Base-by-base conservation (phyloP, 1,140 invertebrate genomes). In the Brachionus plicatilis region DNA sequence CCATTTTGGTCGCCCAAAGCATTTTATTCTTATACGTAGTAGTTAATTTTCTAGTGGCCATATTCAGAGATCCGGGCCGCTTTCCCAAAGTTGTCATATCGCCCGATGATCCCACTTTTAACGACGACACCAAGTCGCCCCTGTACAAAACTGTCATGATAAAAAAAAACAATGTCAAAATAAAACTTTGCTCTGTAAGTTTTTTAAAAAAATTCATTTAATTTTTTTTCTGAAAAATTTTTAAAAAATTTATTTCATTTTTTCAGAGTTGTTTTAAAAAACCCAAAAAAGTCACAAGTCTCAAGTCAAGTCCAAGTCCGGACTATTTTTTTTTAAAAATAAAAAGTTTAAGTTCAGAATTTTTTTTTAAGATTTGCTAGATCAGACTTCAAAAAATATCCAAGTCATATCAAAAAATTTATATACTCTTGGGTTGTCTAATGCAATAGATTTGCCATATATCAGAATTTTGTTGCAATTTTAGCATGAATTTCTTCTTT, bases 31-130 rank as follows among this genome's bases (percentile, higher is more conserved):
- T 98, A 90, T 96, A 98, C 92, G 96, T 99, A 86, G 91, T 99
- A 89, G 94, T 96, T 88, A 99, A 99, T 92, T 97, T 99, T 90
- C 95, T 95, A 86, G 91, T 99, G 89, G 96, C 97, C 86, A 99
- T 96, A 86, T 98, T 98, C 90, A 98, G 99, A 95, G 97, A 99
- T 91, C 97, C 97, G 86, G 97, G 97, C 89, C 93, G 97, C 86
- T 98, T 98, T 92, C 96, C 96, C 87, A 96, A 95, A 94, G 41
- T 76, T 47, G 96, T 85, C 86, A 29, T 89, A 97, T 96, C 96
- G 87, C 94, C 94, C 90, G 93, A 95, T 91, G 96, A 97, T 91
- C 96, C 98, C 92, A 94, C 96, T 88, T 92, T 94, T 87, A 95
- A 96, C 90, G 97, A 99, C 91, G 97, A 99, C 90, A 96, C 97